Evolutionary conservation across 2,797 vertebrate genomes (phyloP).

Genomic region (Leuciscus waleckii): DNA sequence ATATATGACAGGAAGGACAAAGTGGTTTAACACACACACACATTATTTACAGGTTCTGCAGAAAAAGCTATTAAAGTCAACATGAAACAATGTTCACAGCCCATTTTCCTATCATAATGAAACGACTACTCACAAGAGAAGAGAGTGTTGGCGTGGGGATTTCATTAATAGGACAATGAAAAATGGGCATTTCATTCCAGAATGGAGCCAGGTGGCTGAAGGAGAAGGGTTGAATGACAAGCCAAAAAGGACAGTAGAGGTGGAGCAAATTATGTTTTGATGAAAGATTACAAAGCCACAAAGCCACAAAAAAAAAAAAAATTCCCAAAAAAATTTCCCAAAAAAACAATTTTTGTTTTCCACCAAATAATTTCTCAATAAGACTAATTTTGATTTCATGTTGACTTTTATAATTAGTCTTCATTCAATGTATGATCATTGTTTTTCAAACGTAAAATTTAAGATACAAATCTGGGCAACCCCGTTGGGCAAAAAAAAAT

Average conservation of each 20-base stretch:
- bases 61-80: conserved; percentile 18
- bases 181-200: neutral
- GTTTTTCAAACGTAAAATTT: neutral
- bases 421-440: neutral
- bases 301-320: neutral
- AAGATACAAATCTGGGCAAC: neutral
- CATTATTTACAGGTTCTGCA: neutral
- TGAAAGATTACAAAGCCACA: neutral
- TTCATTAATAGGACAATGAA: neutral
- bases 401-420: neutral
- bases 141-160: neutral
- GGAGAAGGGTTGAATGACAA: neutral
- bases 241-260: neutral
- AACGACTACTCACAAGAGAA: neutral
- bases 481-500: neutral
- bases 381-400: neutral
- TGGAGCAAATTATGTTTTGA: neutral
- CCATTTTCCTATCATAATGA: neutral
- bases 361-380: neutral
- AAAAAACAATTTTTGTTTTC: too few relatives aligned
- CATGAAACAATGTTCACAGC: neutral
- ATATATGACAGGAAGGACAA: conserved; percentile 18
- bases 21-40: conserved; percentile 11
- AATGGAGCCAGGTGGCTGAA: conserved; percentile 10
- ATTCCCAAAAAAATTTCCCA: too few relatives aligned